Evolutionary conservation across 1,140 invertebrate genomes (phyloP).

Genomic region (Cecropterus lyciades): DNA sequence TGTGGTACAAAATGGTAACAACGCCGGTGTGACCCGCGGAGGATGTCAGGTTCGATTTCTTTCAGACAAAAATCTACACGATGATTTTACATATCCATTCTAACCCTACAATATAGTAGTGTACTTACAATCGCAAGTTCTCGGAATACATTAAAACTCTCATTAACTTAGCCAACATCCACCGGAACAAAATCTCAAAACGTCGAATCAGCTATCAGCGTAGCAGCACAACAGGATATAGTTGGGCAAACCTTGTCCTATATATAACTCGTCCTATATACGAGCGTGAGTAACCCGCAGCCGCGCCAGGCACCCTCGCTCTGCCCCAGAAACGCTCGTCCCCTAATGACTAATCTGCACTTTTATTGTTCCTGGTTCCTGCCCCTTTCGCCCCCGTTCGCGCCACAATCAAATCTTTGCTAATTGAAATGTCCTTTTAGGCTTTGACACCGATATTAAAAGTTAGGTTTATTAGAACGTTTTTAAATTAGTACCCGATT

Average conservation of each 20-base stretch:
- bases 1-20: no score
- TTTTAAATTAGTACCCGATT: no score
- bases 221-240: not conserved
- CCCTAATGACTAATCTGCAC: conserved; percentile 33
- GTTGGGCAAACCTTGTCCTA: not conserved
- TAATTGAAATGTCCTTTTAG: conserved; percentile 26
- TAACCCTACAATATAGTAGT: no score
- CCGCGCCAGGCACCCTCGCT: conserved; percentile 6
- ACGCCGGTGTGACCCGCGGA: no score
- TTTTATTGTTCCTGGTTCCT: conserved; percentile 22
- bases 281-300: not conserved
- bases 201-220: not conserved
- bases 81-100: no score
- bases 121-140: no score
- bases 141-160: no score
- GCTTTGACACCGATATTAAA: conserved; percentile 10
- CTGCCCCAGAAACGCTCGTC: conserved; percentile 28
- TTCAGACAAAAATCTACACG: no score
- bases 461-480: no score
- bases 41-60: no score
- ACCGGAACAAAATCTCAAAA: no score
- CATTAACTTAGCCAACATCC: no score
- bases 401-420: conserved; percentile 18
- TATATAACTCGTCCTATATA: conserved; percentile 1
- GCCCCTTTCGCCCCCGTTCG: conserved; percentile 2